Evolutionary conservation across 2,888 invertebrate genomes (phyloP), one percentile per base, ranked within the genome.

Genomic region (Hirtodrosophila confusa): DNA sequence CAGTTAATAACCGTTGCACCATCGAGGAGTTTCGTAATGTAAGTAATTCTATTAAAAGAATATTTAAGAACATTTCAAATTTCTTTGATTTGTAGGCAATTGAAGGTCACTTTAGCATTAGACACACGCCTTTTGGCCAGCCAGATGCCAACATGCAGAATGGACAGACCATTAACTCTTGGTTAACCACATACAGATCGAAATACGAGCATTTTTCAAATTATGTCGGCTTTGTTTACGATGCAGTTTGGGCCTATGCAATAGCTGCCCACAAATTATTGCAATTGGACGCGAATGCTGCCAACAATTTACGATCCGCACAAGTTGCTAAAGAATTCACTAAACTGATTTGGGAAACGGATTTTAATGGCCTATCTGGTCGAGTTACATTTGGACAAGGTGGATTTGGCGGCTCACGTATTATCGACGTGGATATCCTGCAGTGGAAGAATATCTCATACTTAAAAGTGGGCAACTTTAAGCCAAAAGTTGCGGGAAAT

Each of bases 231-330:
- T 96, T 94, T 88, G 95, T 95, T 0, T 96, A 96, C 83, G 96
- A 96, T 90, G 96, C 96, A 0, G 95, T 96, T 50, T 96, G 96
- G 96, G 94, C 94, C 0, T 96, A 95, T 89, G 96, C 95, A 3
- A 91, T 93, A 36, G 96, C 95, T 0, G 91, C 95, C 29, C 93
- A 95, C 84, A 92, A 93, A 70, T 91, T 96, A 0, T 90, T 95
- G 0, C 92, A 92, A 49, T 93, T 93, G 50, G 93, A 88, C 31
- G 60, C 72, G 0, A 69, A 75, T 33, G 77, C 86, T 0, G 45
- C 88, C 0, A 72, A 78, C 36, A 69, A 76, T 60, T 60, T 91
- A n/a, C 79, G 88, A 24, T 74, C 75, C 2, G 57, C 57, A 3
- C 49, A 68, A 4, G 80, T 88, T 4, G 77, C 75, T 0, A 69